Conservation (phyloP, 2,113 vertebrate genomes). For the Helogale parvula region DNA sequence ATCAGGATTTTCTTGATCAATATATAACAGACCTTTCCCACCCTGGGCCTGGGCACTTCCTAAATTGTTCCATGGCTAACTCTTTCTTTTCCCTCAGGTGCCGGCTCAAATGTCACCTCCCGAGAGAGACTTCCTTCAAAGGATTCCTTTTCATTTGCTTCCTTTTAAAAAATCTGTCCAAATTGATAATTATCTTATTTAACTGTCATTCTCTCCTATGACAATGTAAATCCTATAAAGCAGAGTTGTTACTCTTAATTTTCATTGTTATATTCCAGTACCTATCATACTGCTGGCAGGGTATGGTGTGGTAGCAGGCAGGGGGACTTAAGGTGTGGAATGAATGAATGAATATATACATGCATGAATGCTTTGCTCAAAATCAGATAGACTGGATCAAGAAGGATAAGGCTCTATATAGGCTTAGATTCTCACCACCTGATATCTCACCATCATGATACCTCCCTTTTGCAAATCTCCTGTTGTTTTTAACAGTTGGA, state of each 20-base stretch:
- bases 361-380: not conserved
- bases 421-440: not conserved
- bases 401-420: not conserved
- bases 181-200: not conserved
- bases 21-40: not conserved
- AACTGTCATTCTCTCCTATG: not conserved
- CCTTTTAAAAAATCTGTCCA: not conserved
- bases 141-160: not conserved
- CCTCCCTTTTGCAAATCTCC: not conserved
- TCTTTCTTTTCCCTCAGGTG: not conserved
- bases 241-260: not conserved
- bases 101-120: not conserved
- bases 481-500: not conserved
- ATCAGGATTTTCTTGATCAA: not conserved
- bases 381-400: not conserved
- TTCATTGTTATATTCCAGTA: not conserved
- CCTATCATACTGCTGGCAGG: not conserved
- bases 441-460: not conserved
- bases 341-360: not conserved
- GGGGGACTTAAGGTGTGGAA: not conserved
- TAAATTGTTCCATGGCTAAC: not conserved
- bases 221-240: not conserved
- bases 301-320: not conserved
- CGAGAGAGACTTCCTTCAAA: not conserved
- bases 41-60: not conserved